These are phyloP conservation scores for Dicerorhinus sumatrensis DNA, from an alignment of 2,113 vertebrate species.

Conservation along the genomic window DNA sequence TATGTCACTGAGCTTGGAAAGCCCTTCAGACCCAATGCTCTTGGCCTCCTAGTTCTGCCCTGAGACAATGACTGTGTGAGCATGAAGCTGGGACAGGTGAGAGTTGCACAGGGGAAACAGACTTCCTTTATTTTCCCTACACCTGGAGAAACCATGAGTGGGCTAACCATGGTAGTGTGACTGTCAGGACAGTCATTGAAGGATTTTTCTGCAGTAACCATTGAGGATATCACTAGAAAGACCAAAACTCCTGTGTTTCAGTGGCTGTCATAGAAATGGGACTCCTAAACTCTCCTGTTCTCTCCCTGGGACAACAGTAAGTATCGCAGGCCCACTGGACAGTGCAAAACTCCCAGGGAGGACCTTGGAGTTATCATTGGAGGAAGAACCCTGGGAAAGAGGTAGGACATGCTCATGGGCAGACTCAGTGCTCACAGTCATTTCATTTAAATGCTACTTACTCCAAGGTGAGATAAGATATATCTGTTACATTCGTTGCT, in stretches of 20 bases:
- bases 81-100: accelerated
- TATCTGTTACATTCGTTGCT: neutral
- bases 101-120: neutral
- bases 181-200: no score
- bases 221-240: neutral
- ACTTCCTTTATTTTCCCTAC: neutral
- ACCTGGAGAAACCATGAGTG: neutral
- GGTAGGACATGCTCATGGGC: neutral
- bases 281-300: neutral
- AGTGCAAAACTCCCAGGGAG: neutral
- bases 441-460: neutral
- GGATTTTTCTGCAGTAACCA: neutral
- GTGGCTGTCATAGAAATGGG: neutral
- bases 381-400: neutral
- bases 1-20: neutral
- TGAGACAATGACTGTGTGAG: neutral
- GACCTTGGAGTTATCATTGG: neutral
- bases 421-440: neutral
- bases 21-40: neutral
- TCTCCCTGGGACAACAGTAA: neutral
- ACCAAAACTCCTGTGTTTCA: neutral
- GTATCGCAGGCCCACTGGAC: neutral
- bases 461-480: neutral
- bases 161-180: neutral
- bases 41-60: neutral